Base-by-base conservation (phyloP, 2,113 vertebrate species). In the Colaptes auratus region DNA sequence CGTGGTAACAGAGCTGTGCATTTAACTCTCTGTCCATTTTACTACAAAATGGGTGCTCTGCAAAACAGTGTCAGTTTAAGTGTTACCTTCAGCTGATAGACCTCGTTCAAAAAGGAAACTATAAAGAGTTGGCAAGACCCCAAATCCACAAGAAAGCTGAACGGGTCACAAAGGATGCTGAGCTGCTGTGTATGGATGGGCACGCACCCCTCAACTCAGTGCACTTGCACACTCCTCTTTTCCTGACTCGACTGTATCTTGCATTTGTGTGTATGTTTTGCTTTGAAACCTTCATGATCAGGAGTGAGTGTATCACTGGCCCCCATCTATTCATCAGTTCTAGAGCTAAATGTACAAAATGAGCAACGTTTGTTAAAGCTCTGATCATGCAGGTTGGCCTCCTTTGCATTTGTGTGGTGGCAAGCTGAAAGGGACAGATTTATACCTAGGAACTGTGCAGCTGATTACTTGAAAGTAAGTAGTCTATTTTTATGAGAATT, bases 21-120 rank as follows among this genome's bases (percentile, higher is more conserved):
- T 35, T 77, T 94, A 93, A 89, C 88, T 97, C 21, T 91, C 53
- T 72, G 73, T 65, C 67, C 28, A 74, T 83, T 95, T 75, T 87
- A 53, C 61, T 88, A 94, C 88, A 94, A 97, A 89, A 36, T 44
- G 84, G 95, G 67, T 48, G 65, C 76, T 96, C 82, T 90, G 56
- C 86, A 75, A 87, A 96, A 93, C 50, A 88, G 59, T 72, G 20
- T 79, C 91, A 93, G 70, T 92, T 75, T 44, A 95, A 95, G 83
- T 75, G 55, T 82, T 97, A 91, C 82, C 67, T 95, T 96, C 33
- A 87, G 24, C 33, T 74, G 25, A 50, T 2, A 86, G 61, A 36
- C 44, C 48, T 67, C 55, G 33, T 55, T 12, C 44, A 65, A 64
- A 93, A 84, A 50, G 5, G 76, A 86, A 83, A 66, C 39, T 27